These are phyloP conservation scores for Balanococcus diminutus DNA, from an alignment of 2,888 invertebrate genomes.

Conservation along the genomic window DNA sequence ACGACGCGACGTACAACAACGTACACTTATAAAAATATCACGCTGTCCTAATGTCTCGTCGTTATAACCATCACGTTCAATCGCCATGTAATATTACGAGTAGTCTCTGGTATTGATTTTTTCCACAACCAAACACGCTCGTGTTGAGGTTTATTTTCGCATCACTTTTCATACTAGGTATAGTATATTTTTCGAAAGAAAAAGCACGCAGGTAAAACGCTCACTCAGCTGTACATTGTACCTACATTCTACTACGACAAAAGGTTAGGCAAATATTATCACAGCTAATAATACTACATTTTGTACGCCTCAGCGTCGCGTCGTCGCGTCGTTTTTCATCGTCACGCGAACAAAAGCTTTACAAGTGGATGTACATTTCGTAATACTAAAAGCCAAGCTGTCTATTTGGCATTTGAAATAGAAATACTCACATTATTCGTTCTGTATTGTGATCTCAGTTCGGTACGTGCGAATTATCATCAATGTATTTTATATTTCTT, in stretches of 20 bases:
- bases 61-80: too few relatives aligned
- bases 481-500: background rate
- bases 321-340: background rate
- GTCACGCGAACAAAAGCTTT: background rate
- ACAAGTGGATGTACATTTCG: too few relatives aligned
- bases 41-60: too few relatives aligned
- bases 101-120: slow-evolving; percentile 34
- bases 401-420: background rate
- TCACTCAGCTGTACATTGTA: too few relatives aligned
- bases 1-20: too few relatives aligned
- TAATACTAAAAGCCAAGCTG: background rate
- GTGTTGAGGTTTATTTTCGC: background rate
- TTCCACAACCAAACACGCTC: background rate
- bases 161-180: background rate
- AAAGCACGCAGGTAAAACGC: too few relatives aligned
- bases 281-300: background rate
- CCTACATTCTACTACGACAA: background rate
- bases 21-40: too few relatives aligned
- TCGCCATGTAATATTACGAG: slow-evolving; percentile 16
- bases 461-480: background rate
- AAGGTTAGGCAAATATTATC: slow-evolving; percentile 26
- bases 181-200: background rate
- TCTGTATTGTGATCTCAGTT: slow-evolving; percentile 10
- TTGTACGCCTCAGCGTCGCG: background rate
- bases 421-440: slow-evolving; percentile 23